Conservation (phyloP, 2,113 vertebrate genomes). For the Oryzias melastigma region DNA sequence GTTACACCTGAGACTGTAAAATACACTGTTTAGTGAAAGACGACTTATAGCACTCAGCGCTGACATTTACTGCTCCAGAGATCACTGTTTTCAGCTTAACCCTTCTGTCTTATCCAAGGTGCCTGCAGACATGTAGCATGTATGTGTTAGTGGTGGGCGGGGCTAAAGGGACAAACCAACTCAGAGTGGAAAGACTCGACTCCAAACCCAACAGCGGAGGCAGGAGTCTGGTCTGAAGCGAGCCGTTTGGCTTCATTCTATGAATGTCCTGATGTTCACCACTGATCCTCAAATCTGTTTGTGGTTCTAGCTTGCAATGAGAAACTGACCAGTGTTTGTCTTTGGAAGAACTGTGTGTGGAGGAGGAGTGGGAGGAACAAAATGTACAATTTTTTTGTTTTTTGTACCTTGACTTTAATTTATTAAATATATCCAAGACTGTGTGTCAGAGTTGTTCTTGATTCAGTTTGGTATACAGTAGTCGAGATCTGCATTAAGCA, state of each 20-base stretch:
- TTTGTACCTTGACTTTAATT: conserved; percentile 86
- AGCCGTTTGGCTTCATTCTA: conserved; percentile 15
- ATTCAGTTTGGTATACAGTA: too few species aligned
- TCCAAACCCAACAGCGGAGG: background rate
- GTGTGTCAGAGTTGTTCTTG: conserved; percentile 30
- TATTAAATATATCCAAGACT: conserved; percentile 84
- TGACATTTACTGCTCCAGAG: conserved; percentile 62
- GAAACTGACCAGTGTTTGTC: conserved; percentile 37
- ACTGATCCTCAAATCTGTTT: conserved; percentile 37
- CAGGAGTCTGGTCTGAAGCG: conserved; percentile 1
- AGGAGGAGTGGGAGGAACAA: conserved; percentile 38
- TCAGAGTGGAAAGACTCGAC: conserved; percentile 17
- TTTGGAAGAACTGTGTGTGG: conserved; percentile 28
- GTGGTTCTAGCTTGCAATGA: conserved; percentile 33
- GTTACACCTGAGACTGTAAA: conserved; percentile 40
- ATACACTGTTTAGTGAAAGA: conserved; percentile 35
- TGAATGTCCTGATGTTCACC: conserved; percentile 32
- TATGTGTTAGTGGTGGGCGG: conserved; percentile 59
- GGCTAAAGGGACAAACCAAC: conserved; percentile 21
- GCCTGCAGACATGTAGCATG: conserved; percentile 83
- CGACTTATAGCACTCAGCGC: conserved; percentile 50
- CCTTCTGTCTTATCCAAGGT: conserved; percentile 73
- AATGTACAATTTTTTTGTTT: conserved; percentile 64
- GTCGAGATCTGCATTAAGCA: too few species aligned
- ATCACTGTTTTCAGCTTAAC: conserved; percentile 64